These are phyloP conservation scores for Rutpela maculata DNA, from an alignment of 2,888 invertebrate genomes.

Conservation along the genomic window DNA sequence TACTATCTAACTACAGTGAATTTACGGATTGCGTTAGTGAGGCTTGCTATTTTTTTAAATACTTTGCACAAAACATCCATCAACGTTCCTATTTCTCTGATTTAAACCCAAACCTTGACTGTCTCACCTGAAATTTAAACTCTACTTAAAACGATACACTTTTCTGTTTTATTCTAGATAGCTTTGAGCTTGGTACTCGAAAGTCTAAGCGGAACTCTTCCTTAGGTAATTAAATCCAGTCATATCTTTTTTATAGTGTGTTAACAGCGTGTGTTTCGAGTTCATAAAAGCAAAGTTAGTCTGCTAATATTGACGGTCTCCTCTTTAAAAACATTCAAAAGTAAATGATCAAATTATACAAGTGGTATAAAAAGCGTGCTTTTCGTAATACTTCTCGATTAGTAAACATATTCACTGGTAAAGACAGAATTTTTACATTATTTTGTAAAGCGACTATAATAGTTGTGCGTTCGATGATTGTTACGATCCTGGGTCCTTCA, in stretches of 20 bases:
- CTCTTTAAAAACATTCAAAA: neutral
- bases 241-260: constrained; percentile 28
- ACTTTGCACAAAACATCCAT: neutral
- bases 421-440: no score
- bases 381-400: no score
- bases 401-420: no score
- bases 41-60: no score
- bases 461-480: no score
- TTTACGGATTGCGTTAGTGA: no score
- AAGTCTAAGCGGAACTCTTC: constrained; percentile 41
- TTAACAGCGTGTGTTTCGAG: constrained; percentile 17
- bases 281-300: constrained; percentile 1
- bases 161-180: constrained; percentile 44
- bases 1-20: no score
- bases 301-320: neutral
- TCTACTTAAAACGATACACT: constrained; percentile 44
- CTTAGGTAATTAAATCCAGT: constrained; percentile 47
- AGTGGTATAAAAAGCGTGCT: no score
- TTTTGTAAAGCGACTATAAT: no score
- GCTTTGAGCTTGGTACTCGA: constrained; percentile 41
- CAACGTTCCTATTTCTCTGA: constrained; percentile 24
- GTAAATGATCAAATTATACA: no score
- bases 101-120: constrained; percentile 31
- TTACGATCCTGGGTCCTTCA: no score
- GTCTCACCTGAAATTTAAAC: constrained; percentile 56